Evolutionary conservation across 2,113 vertebrate species (phyloP).

Genomic region (Chelonoidis abingdonii): DNA sequence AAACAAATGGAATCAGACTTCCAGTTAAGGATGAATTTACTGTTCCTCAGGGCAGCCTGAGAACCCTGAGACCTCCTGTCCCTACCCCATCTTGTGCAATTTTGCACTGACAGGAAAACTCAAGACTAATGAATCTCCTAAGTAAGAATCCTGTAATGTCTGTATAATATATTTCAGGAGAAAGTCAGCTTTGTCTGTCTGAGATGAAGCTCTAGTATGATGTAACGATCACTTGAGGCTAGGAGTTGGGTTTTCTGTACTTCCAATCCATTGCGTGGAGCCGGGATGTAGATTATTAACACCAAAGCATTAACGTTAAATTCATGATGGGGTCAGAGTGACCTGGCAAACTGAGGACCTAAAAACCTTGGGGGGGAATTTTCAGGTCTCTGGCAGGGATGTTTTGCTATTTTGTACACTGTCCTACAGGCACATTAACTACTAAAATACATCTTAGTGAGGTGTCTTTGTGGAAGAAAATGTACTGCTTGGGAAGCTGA

Average conservation of each 20-base stretch:
- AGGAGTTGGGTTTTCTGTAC: not conserved
- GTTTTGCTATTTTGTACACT: not conserved
- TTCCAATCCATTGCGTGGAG: not conserved
- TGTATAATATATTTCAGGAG: not conserved
- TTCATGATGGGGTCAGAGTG: not conserved
- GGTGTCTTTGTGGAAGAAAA: not conserved
- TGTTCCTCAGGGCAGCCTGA: not conserved
- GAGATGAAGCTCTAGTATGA: not conserved
- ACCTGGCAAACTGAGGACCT: not conserved
- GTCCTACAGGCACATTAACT: not conserved
- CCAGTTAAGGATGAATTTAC: not conserved
- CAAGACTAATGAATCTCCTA: not conserved
- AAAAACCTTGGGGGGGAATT: not conserved
- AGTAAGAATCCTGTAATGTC: not conserved
- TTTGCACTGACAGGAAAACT: slow-evolving; percentile 11
- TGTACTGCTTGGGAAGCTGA: not conserved
- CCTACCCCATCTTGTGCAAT: slow-evolving; percentile 29
- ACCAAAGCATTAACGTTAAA: not conserved
- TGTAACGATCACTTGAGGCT: not conserved
- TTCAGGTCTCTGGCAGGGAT: not conserved
- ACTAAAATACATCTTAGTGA: not conserved
- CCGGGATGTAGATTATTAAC: not conserved
- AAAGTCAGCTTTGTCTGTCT: not conserved
- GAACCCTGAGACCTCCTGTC: not conserved
- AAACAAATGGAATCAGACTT: not conserved